These are phyloP conservation scores for Gallirallus australis DNA, from an alignment of 2,797 vertebrate species.

Conservation along the genomic window DNA sequence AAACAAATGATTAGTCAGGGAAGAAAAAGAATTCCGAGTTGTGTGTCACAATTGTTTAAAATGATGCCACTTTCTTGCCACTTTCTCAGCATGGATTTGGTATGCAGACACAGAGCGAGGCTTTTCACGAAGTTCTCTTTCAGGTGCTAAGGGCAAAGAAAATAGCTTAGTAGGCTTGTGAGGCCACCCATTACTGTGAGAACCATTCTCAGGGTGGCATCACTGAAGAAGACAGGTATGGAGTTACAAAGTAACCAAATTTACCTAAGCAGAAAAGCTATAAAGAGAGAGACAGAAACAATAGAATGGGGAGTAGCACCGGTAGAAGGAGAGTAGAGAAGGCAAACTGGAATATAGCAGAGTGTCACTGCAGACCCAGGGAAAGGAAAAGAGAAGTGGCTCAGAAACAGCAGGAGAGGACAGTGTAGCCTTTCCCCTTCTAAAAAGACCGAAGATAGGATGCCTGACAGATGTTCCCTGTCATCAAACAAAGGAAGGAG, in stretches of 20 bases:
- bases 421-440: not conserved
- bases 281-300: not conserved
- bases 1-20: not conserved
- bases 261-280: not conserved
- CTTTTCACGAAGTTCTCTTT: not conserved
- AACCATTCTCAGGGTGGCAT: not conserved
- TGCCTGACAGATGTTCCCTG: not conserved
- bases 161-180: not conserved
- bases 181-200: not conserved
- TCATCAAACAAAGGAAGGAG: not conserved
- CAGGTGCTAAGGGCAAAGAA: not conserved
- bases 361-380: not conserved
- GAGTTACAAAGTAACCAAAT: not conserved
- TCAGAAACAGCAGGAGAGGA: not conserved
- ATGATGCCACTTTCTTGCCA: not conserved
- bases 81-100: not conserved
- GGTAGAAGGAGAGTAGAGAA: not conserved
- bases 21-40: not conserved
- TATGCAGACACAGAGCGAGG: not conserved
- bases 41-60: not conserved
- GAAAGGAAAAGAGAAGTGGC: not conserved
- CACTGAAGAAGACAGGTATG: not conserved
- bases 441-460: not conserved
- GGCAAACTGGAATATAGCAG: not conserved
- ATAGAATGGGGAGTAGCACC: not conserved